A percentile compares a stretch with the other conserved stretches of the same genome.
Evolutionary conservation across 2,888 invertebrate genomes (phyloP).

Genomic region (Mechanitis messenoides): DNA sequence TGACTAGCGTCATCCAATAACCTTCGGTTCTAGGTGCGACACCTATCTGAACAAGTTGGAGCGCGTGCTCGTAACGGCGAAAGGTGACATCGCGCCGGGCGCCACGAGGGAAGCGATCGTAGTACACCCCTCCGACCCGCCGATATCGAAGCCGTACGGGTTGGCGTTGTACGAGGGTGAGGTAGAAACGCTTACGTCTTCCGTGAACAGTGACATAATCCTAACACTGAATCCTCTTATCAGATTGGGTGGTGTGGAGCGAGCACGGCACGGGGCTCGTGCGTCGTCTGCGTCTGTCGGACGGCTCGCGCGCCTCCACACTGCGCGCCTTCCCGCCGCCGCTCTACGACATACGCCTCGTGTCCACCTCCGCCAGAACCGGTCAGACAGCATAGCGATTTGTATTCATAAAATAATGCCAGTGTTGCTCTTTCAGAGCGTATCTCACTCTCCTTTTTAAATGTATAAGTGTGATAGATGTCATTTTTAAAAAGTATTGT

Average conservation of each 20-base stretch:
- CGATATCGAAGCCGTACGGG: constrained; percentile 81
- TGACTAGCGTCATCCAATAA: not conserved
- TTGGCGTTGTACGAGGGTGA: constrained; percentile 77
- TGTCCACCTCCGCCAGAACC: constrained; percentile 74
- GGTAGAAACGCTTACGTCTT: not conserved
- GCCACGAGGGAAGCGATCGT: constrained; percentile 60
- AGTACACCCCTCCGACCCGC: constrained; percentile 45
- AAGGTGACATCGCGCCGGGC: constrained; percentile 27
- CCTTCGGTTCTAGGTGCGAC: constrained; percentile 77
- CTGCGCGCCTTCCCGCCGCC: constrained; percentile 79
- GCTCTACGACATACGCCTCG: constrained; percentile 81
- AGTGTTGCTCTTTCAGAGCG: no score
- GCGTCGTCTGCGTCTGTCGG: constrained; percentile 79
- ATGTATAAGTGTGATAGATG: no score
- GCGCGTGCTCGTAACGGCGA: constrained; percentile 52
- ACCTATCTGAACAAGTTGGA: constrained; percentile 81
- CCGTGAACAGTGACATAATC: not conserved
- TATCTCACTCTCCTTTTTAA: no score
- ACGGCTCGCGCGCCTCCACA: constrained; percentile 52
- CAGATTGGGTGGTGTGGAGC: constrained; percentile 81
- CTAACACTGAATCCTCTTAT: not conserved
- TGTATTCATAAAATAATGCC: not conserved
- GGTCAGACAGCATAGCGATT: constrained; percentile 43
- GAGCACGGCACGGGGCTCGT: constrained; percentile 82
- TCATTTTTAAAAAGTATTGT: no score